Percentiles rank a stretch among this genome's conserved stretches.
phyloP scores from a whole-genome alignment of 1,140 invertebrate genomes.

The Diachasma alloeum region DNA sequence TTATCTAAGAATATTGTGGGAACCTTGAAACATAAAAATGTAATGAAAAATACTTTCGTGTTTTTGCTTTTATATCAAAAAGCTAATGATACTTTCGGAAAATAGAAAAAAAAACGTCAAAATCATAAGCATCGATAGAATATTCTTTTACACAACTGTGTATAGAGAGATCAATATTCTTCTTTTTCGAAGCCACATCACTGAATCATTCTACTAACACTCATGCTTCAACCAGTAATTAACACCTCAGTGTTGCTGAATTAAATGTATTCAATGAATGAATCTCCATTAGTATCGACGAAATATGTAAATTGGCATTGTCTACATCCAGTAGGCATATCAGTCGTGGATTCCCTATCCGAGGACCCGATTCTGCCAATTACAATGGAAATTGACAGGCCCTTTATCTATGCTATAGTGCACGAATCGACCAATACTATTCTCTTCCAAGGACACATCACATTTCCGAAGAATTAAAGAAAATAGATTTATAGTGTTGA shows the following conservation, averaged over 20 bases:
- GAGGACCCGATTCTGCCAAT: neutral
- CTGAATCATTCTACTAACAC: too few species aligned
- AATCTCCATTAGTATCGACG: neutral
- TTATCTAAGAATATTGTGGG: too few species aligned
- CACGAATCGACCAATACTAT: neutral
- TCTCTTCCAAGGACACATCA: constrained; percentile 18
- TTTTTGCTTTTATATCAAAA: too few species aligned
- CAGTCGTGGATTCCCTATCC: neutral
- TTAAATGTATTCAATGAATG: neutral
- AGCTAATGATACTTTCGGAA: too few species aligned
- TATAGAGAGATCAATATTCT: too few species aligned
- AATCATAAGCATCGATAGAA: too few species aligned
- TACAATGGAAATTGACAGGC: neutral
- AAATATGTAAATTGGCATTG: neutral
- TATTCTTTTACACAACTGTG: too few species aligned
- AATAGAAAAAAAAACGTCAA: too few species aligned
- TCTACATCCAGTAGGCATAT: neutral
- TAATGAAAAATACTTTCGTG: too few species aligned
- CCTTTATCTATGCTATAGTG: constrained; percentile 8
- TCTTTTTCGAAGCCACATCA: too few species aligned
- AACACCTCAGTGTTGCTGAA: neutral
- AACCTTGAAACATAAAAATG: too few species aligned
- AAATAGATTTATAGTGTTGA: too few species aligned
- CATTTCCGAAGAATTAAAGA: neutral
- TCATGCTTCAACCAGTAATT: neutral